phyloP scores from a whole-genome alignment of 2,113 vertebrate species.

The Brachypodius melanocephalos region DNA sequence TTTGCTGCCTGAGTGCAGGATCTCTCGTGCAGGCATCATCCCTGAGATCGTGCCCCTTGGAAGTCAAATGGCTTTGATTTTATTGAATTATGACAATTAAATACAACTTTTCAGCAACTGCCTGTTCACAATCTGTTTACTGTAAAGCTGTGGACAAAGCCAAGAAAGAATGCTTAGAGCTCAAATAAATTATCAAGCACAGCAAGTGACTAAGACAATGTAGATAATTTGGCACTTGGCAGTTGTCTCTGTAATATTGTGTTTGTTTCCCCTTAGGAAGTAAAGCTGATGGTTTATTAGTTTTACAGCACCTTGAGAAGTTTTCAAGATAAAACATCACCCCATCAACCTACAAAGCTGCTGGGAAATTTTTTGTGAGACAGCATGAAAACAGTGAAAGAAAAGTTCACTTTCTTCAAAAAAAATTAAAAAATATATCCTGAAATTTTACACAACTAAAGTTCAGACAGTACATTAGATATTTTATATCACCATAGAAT shows the following conservation, averaged over 20 bases:
- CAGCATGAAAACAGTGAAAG: neutral
- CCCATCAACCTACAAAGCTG: neutral
- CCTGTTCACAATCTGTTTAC: slow-evolving; percentile 15
- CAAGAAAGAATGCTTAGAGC: neutral
- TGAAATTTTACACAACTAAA: neutral
- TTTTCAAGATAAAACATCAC: neutral
- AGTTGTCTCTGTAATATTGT: neutral
- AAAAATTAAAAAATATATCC: neutral
- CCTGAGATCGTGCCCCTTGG: neutral
- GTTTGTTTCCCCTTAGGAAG: slow-evolving; percentile 12
- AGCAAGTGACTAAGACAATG: slow-evolving; percentile 13
- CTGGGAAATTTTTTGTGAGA: neutral
- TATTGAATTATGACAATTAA: slow-evolving; percentile 38
- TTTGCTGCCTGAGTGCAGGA: neutral
- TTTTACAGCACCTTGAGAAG: neutral
- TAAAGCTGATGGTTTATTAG: slow-evolving; percentile 20
- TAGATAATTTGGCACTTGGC: slow-evolving; percentile 8
- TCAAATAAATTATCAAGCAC: slow-evolving; percentile 22
- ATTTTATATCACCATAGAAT: neutral
- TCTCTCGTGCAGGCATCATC: neutral
- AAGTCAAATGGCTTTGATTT: slow-evolving; percentile 19
- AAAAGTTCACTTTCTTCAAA: neutral
- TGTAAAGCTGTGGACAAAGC: neutral
- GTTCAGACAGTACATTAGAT: neutral
- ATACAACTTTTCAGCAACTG: slow-evolving; percentile 33